Percentiles rank a stretch among this genome's conserved stretches.
Conservation (phyloP, 2,113 vertebrate genomes). For the Craseonycteris thonglongyai region DNA sequence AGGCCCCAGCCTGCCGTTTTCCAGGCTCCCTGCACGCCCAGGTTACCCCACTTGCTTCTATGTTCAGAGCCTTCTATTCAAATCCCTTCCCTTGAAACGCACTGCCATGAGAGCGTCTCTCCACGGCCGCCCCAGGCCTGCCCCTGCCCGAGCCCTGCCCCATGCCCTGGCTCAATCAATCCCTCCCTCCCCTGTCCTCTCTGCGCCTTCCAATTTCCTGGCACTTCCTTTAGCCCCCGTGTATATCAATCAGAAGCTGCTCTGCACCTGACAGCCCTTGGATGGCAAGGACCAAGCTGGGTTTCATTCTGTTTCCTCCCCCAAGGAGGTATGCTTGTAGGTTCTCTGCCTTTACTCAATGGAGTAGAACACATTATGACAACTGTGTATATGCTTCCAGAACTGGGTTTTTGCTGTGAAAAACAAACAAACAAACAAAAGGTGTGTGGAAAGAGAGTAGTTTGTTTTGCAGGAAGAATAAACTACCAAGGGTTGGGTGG, state of each 20-base stretch:
- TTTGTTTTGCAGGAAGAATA: neutral
- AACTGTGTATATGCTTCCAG: neutral
- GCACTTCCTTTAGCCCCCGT: neutral
- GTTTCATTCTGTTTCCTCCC: neutral
- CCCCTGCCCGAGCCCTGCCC: neutral
- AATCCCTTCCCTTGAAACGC: neutral
- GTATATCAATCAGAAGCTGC: neutral
- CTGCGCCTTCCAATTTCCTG: neutral
- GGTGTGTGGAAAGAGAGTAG: neutral
- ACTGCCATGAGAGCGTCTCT: neutral
- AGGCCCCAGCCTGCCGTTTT: rapidly evolving
- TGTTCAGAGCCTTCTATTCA: neutral
- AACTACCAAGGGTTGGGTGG: neutral
- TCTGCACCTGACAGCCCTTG: neutral
- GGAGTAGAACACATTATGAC: neutral
- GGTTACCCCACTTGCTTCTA: too few relatives aligned
- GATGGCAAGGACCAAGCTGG: neutral
- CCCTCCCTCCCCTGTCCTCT: neutral
- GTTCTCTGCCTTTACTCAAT: neutral
- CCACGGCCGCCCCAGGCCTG: neutral
- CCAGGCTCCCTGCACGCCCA: neutral
- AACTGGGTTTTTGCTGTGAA: neutral
- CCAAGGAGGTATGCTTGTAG: neutral
- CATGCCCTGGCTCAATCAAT: neutral
- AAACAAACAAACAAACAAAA: neutral